These are phyloP conservation scores for Megaustenia siamemsis DNA, from an alignment of 2,888 invertebrate genomes.

Conservation along the genomic window DNA sequence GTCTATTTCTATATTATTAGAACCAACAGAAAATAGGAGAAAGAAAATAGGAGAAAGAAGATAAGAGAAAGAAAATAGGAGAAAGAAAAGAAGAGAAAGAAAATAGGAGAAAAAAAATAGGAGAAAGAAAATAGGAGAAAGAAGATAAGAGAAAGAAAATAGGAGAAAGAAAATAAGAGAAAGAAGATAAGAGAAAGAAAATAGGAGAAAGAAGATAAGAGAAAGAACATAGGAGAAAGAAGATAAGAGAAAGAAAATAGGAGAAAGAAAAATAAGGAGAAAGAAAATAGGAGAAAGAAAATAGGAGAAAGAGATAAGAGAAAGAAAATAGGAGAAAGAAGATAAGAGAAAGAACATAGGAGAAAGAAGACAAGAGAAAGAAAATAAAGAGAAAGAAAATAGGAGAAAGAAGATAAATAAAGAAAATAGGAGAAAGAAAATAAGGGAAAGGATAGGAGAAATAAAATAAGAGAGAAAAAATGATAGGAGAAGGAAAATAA, in stretches of 20 bases:
- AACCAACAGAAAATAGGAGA: too few species aligned
- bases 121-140: neutral
- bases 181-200: too few species aligned
- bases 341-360: neutral
- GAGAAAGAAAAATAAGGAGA: neutral
- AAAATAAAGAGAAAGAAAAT: neutral
- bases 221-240: neutral
- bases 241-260: neutral
- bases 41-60: neutral
- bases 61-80: neutral
- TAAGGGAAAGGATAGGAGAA: too few species aligned
- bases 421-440: too few species aligned
- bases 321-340: neutral
- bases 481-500: too few species aligned
- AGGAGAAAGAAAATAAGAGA: neutral
- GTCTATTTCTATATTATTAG: too few species aligned
- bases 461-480: too few species aligned
- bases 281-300: neutral
- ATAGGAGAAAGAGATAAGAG: neutral
- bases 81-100: neutral
- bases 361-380: neutral
- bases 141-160: too few species aligned
- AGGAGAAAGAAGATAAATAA: too few species aligned
- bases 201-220: neutral
- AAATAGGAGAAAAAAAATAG: neutral